These are phyloP conservation scores for Colletes collaris DNA, from an alignment of 2,888 invertebrate genomes.

Conservation along the genomic window DNA sequence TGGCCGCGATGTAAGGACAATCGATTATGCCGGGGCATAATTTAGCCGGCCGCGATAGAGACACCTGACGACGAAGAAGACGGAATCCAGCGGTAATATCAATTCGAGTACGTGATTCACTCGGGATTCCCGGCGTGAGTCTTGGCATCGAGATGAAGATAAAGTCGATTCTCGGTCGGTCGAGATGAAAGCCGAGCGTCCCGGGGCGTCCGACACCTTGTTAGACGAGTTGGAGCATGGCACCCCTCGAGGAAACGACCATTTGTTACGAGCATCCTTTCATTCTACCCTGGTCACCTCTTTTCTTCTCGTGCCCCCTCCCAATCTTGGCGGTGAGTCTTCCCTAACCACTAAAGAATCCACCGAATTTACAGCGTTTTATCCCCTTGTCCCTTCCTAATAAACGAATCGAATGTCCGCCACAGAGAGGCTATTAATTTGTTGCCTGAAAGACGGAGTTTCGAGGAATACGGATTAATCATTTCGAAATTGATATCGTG, in stretches of 20 bases:
- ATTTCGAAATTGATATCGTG: slow-evolving; percentile 8
- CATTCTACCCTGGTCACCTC: slow-evolving; percentile 58
- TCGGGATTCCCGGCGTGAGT: slow-evolving; percentile 70
- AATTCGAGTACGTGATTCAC: slow-evolving; percentile 77
- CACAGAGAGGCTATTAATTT: slow-evolving; percentile 18
- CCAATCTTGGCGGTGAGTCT: slow-evolving; percentile 39
- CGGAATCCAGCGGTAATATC: slow-evolving; percentile 70
- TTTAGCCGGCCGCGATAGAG: slow-evolving; percentile 52
- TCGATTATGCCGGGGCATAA: slow-evolving; percentile 59
- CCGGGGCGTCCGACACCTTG: slow-evolving; percentile 80
- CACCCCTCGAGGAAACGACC: slow-evolving; percentile 77
- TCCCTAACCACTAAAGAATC: slow-evolving; percentile 50
- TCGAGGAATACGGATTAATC: slow-evolving; percentile 1
- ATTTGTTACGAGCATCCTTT: slow-evolving; percentile 76
- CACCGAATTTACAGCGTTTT: slow-evolving; percentile 56
- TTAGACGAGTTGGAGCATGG: slow-evolving; percentile 78
- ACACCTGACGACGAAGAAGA: slow-evolving; percentile 60
- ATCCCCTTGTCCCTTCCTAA: slow-evolving; percentile 2
- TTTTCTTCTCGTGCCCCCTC: slow-evolving; percentile 30
- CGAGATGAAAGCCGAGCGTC: slow-evolving; percentile 78
- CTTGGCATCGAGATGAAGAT: slow-evolving; percentile 77
- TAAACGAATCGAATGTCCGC: slow-evolving; percentile 16
- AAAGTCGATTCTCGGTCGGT: slow-evolving; percentile 78
- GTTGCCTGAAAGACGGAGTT: not conserved
- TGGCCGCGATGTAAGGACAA: slow-evolving; percentile 34